These are phyloP conservation scores for Tyrannus savana DNA, from an alignment of 2,113 vertebrate genomes.

Conservation along the genomic window DNA sequence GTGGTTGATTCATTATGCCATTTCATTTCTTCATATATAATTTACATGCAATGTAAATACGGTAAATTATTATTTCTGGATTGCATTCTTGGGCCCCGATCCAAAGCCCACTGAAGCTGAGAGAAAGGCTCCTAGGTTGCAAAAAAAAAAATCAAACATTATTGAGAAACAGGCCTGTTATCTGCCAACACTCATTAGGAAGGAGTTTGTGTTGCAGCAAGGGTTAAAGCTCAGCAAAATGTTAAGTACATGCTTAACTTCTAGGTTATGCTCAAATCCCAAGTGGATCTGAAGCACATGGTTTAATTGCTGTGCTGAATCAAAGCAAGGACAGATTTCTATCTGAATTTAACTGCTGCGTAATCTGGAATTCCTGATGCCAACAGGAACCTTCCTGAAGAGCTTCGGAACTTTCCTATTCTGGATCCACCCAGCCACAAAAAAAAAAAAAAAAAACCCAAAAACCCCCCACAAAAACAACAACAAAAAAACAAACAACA, in stretches of 20 bases:
- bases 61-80: conserved; percentile 66
- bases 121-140: conserved; percentile 33
- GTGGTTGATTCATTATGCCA: conserved; percentile 66
- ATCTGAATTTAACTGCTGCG: conserved; percentile 35
- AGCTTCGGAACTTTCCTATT: not conserved
- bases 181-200: conserved; percentile 21
- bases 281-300: conserved; percentile 56
- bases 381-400: not conserved
- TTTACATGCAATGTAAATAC: conserved; percentile 59
- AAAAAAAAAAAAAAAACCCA: not conserved
- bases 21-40: conserved; percentile 71
- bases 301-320: conserved; percentile 60
- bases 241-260: conserved; percentile 66
- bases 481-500: too few species aligned
- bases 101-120: conserved; percentile 56
- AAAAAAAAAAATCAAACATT: conserved; percentile 24
- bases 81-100: conserved; percentile 55
- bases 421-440: not conserved
- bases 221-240: conserved; percentile 67
- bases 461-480: too few species aligned
- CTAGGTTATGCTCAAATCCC: conserved; percentile 59
- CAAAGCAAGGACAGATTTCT: conserved; percentile 58
- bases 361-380: conserved; percentile 12
- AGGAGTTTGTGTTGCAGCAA: conserved; percentile 33
- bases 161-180: conserved; percentile 31